A percentile compares a stretch with the other conserved stretches of the same genome.
phyloP scores from a whole-genome alignment of 2,888 invertebrate genomes.

The Tipula lateralis region DNA sequence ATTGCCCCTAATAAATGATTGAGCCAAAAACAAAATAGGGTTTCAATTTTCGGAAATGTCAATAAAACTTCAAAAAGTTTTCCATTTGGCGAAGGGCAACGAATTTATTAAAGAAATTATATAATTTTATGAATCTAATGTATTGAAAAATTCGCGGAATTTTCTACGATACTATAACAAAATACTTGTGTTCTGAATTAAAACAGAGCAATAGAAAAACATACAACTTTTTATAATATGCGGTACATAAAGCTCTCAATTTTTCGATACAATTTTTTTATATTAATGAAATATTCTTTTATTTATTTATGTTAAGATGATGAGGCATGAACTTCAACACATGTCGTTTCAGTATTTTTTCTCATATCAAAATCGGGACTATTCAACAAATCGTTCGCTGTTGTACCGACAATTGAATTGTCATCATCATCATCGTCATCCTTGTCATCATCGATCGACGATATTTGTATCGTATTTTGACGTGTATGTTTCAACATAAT shows the following conservation, averaged over 20 bases:
- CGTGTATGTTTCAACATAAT: slow-evolving; percentile 7
- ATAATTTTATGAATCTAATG: too few relatives aligned
- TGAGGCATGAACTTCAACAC: slow-evolving; percentile 29
- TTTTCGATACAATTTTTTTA: neutral
- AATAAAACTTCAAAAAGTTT: too few relatives aligned
- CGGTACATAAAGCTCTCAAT: neutral
- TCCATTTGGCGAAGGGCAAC: too few relatives aligned
- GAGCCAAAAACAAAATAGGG: too few relatives aligned
- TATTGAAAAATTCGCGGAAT: too few relatives aligned
- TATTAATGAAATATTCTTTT: neutral
- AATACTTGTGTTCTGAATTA: neutral
- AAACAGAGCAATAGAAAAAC: neutral
- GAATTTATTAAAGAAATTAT: too few relatives aligned
- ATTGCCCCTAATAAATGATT: too few relatives aligned
- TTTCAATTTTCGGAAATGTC: too few relatives aligned
- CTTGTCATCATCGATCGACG: slow-evolving; percentile 25
- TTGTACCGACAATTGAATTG: slow-evolving; percentile 25
- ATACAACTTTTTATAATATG: neutral
- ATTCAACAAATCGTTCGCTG: slow-evolving; percentile 26
- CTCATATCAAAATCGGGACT: slow-evolving; percentile 12
- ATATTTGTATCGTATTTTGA: slow-evolving; percentile 25
- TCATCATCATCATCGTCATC: neutral
- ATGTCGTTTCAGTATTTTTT: slow-evolving; percentile 25
- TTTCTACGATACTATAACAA: too few relatives aligned
- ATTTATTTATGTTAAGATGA: neutral